Conservation (phyloP, 2,797 vertebrate genomes). For the Molossus molossus region DNA sequence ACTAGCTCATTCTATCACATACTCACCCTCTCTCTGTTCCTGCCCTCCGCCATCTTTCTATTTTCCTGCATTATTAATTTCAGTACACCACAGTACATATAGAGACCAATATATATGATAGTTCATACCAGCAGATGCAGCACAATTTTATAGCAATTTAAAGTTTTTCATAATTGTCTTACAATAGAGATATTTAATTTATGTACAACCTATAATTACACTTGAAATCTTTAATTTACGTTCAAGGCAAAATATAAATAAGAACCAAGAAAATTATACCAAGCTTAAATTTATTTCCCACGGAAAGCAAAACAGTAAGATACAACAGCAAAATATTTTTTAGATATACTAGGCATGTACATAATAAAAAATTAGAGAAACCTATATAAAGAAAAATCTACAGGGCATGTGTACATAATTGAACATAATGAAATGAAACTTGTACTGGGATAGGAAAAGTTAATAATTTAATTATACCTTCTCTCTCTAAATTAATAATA, state of each 20-base stretch:
- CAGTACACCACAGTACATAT: neutral
- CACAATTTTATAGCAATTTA: neutral
- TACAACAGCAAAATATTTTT: neutral
- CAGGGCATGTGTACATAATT: neutral
- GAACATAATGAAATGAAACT: neutral
- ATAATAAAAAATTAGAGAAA: neutral
- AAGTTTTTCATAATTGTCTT: neutral
- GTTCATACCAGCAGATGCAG: neutral
- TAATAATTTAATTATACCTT: neutral
- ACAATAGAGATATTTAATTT: neutral
- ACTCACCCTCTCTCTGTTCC: too few relatives aligned
- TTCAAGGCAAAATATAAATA: neutral
- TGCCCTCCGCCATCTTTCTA: neutral
- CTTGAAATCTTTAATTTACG: neutral
- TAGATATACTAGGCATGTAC: neutral
- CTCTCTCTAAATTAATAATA: neutral
- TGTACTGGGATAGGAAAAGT: neutral
- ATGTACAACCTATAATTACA: neutral
- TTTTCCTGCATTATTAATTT: conserved; percentile 30
- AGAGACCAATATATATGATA: neutral
- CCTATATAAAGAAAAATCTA: neutral
- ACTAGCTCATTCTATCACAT: too few relatives aligned
- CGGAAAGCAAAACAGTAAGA: neutral
- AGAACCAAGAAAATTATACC: neutral
- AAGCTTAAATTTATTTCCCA: neutral